Evolutionary conservation across 1,140 invertebrate species (phyloP).

Genomic region (Cecropterus lyciades): DNA sequence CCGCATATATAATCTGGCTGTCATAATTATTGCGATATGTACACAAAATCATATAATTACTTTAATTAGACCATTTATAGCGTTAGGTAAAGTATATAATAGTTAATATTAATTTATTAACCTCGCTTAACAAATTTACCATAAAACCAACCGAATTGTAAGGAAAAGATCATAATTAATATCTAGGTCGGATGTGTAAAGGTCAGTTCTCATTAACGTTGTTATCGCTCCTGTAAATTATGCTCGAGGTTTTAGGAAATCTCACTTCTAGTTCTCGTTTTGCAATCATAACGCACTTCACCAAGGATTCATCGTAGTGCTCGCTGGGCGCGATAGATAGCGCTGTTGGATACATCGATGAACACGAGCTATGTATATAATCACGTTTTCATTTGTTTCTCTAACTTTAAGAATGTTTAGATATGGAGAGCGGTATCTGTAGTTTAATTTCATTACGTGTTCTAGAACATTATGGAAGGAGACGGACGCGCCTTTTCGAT

Average conservation of each 20-base stretch:
- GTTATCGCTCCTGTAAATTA: constrained; percentile 65
- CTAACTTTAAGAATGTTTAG: too few relatives aligned
- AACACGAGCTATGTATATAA: not conserved
- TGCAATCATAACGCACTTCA: constrained; percentile 38
- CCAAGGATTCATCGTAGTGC: constrained; percentile 20
- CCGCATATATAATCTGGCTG: too few relatives aligned
- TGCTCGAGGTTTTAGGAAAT: constrained; percentile 67
- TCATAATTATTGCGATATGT: too few relatives aligned
- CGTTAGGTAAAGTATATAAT: too few relatives aligned
- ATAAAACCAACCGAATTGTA: constrained; percentile 23
- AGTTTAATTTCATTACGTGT: constrained; percentile 4
- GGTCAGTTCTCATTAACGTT: constrained; percentile 69
- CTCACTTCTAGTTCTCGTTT: constrained; percentile 42
- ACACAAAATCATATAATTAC: too few relatives aligned
- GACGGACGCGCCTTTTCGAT: constrained; percentile 63
- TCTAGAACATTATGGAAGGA: constrained; percentile 50
- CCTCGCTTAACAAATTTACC: constrained; percentile 29
- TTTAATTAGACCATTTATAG: not conserved
- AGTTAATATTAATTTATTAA: constrained; percentile 29
- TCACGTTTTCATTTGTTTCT: too few relatives aligned
- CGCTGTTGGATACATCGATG: constrained; percentile 3
- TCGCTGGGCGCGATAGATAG: constrained; percentile 23
- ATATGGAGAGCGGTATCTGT: not conserved
- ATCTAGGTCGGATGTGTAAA: constrained; percentile 69
- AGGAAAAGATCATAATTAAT: constrained; percentile 42